These are phyloP conservation scores for Calypte anna DNA, from an alignment of 2,113 vertebrate species.

Conservation along the genomic window DNA sequence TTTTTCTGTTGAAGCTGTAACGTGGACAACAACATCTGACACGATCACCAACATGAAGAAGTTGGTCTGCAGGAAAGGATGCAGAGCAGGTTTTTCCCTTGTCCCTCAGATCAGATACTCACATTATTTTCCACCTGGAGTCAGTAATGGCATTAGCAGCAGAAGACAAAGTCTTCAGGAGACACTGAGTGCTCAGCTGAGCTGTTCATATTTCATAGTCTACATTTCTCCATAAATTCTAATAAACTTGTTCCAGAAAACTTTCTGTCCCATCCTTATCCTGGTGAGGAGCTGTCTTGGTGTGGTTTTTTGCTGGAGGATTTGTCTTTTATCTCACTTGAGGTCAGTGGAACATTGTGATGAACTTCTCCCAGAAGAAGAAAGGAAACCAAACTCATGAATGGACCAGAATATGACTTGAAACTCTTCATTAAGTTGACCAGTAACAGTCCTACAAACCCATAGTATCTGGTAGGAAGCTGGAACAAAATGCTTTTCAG, in stretches of 20 bases:
- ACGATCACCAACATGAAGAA: not conserved
- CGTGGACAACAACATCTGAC: not conserved
- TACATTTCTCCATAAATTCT: not conserved
- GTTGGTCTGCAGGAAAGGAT: rapidly evolving
- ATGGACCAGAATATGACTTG: not conserved
- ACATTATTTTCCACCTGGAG: not conserved
- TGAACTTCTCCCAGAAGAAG: not conserved
- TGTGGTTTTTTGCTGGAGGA: not conserved
- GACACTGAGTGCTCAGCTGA: not conserved
- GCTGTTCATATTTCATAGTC: not conserved
- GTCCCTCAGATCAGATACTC: not conserved
- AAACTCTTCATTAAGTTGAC: not conserved
- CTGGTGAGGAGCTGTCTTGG: not conserved
- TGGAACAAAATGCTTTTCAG: not conserved
- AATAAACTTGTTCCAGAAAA: not conserved
- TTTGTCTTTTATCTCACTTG: not conserved
- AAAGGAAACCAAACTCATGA: not conserved
- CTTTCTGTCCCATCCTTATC: not conserved
- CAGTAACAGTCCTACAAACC: not conserved
- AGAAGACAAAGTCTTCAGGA: not conserved
- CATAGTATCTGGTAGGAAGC: not conserved
- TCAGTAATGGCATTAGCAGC: not conserved
- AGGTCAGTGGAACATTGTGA: not conserved
- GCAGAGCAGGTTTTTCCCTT: not conserved
- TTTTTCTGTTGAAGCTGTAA: not conserved